These are phyloP conservation scores for Phyllotreta cruciferae DNA, from an alignment of 2,888 invertebrate species.

Conservation along the genomic window DNA sequence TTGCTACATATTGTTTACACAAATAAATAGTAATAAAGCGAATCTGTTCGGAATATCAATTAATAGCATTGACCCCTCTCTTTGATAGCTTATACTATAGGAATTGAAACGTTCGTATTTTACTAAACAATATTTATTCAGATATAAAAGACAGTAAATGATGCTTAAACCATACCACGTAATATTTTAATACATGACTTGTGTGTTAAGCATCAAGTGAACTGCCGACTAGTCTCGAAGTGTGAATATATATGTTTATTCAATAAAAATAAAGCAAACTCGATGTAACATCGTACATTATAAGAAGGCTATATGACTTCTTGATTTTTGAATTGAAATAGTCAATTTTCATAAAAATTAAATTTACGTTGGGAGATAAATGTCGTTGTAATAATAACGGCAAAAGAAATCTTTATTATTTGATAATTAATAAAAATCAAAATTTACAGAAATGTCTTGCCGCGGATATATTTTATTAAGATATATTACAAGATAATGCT, in stretches of 20 bases:
- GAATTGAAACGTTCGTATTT: slow-evolving; percentile 22
- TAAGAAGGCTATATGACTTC: not conserved
- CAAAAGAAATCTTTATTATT: too few species aligned
- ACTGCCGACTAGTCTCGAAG: slow-evolving; percentile 19
- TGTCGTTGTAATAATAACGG: too few species aligned
- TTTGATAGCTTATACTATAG: slow-evolving; percentile 16
- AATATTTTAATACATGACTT: slow-evolving; percentile 21
- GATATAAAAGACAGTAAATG: slow-evolving; percentile 17
- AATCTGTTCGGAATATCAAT: slow-evolving; percentile 18
- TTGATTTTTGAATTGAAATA: not conserved
- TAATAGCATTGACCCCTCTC: slow-evolving; percentile 23
- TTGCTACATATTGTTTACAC: slow-evolving; percentile 17
- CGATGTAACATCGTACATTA: slow-evolving; percentile 5
- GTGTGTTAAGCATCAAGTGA: slow-evolving; percentile 7
- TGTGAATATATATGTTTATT: slow-evolving; percentile 23
- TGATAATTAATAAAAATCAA: too few species aligned
- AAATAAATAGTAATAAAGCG: slow-evolving; percentile 19
- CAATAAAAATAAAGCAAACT: slow-evolving; percentile 20
- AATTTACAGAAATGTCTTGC: too few species aligned
- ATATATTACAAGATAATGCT: slow-evolving; percentile 13
- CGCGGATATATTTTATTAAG: not conserved
- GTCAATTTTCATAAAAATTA: too few species aligned
- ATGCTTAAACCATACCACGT: slow-evolving; percentile 24
- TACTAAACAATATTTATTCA: slow-evolving; percentile 25
- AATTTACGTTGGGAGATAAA: too few species aligned